Percentiles rank a stretch among this genome's conserved stretches.
These are phyloP conservation scores for Caenorhabditis drosophilae DNA, from an alignment of 2,888 invertebrate genomes.

Conservation along the genomic window DNA sequence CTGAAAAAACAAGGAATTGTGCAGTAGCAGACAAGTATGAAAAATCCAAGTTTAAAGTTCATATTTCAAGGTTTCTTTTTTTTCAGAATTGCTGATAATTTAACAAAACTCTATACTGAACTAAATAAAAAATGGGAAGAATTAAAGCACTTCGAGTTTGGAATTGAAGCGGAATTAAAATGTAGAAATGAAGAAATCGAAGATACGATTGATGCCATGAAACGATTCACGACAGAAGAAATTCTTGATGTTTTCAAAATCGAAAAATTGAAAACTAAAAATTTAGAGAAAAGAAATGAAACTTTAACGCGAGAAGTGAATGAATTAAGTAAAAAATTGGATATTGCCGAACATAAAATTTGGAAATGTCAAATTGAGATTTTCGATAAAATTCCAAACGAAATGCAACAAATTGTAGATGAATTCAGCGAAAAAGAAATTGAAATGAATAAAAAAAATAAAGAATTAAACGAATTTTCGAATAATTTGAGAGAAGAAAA, in stretches of 20 bases:
- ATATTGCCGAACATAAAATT: slow-evolving; percentile 18
- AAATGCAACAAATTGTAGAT: slow-evolving; percentile 8
- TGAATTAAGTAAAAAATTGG: slow-evolving; percentile 13
- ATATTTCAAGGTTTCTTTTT: not conserved
- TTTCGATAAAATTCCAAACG: slow-evolving; percentile 20
- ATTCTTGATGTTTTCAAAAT: slow-evolving; percentile 5
- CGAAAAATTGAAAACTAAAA: slow-evolving; percentile 3
- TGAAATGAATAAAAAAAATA: slow-evolving; percentile 3
- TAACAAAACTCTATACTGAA: slow-evolving; percentile 14
- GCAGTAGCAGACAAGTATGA: not conserved
- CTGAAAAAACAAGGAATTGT: not conserved
- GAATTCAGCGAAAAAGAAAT: not conserved
- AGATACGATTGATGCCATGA: slow-evolving; percentile 12
- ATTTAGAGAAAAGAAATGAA: slow-evolving; percentile 22
- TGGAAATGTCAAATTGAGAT: slow-evolving; percentile 18
- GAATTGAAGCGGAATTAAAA: slow-evolving; percentile 5
- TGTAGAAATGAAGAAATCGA: slow-evolving; percentile 19
- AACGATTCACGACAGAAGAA: slow-evolving; percentile 8
- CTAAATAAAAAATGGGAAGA: slow-evolving; percentile 20
- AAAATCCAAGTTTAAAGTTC: not conserved
- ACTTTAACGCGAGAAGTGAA: slow-evolving; percentile 4
- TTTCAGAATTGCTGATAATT: slow-evolving; percentile 17
- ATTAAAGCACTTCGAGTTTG: slow-evolving; percentile 11
- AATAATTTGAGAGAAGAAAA: not conserved
- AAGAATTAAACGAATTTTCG: not conserved